Evolutionary conservation across 2,888 invertebrate species (phyloP), one percentile per base, ranked within the genome.

Genomic region (Drosophila basisetae): DNA sequence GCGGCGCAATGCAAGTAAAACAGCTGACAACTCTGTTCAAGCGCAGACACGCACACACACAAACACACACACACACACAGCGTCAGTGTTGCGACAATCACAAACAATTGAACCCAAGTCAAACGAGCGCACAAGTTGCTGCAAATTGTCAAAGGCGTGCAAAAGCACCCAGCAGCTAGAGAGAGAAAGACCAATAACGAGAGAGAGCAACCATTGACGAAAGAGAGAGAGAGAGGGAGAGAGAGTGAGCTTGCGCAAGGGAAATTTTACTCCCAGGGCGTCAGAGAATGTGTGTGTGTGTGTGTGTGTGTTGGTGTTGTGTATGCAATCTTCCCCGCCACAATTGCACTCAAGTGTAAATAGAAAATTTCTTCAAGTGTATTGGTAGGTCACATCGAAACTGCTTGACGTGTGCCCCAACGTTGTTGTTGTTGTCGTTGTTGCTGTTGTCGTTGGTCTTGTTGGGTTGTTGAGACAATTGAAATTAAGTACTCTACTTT

Each of bases 81-180:
- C 47, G 47, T 47, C 47, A 47, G 77, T 75, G 63, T 78, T 76
- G 83, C 82, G 80, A 88, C 86, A 90, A 88, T 90, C 88, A 90
- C 90, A 86, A 88, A 90, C 88, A 88, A 88, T 90, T 88, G 86
- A 90, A 90, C 88, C 89, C 84, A 90, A 88, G 87, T 88, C 90
- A 90, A 90, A 90, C 90, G 90, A 88, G 90, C 90, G 90, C 90
- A 88, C 87, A 87, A 87, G 90, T 89, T 87, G 90, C 90, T 89
- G 82, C 79, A 90, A 90, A 88, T 88, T 88, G 87, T 84, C 87
- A 88, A 88, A 90, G 90, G 87, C 90, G 89, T 89, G 71, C n/a
- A n/a, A 39, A 83, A 85, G 71, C 76, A 55, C 61, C 55, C 66
- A 74, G 79, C 64, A 76, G 70, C 28, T n/a, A 60, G 50, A 64